Percentiles rank a stretch among this genome's conserved stretches.
Evolutionary conservation across 2,888 invertebrate genomes (phyloP).

Genomic region (Aplocera efformata): DNA sequence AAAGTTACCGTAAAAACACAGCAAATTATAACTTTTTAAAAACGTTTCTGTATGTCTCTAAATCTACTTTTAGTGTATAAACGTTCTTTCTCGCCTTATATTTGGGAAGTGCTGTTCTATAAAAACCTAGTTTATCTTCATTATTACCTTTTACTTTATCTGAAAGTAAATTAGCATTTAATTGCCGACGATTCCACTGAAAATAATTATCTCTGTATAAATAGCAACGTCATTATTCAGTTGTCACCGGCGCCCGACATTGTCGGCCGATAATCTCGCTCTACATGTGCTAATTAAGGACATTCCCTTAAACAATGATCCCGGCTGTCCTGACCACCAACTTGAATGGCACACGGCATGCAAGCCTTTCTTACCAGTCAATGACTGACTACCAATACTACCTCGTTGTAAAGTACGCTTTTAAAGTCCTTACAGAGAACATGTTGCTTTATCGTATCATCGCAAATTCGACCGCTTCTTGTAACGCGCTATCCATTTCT

Average conservation of each 20-base stretch:
- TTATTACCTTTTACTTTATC: conserved; percentile 16
- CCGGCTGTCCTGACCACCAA: conserved; percentile 54
- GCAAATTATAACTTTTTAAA: no score
- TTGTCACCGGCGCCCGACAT: conserved; percentile 57
- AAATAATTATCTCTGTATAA: conserved; percentile 43
- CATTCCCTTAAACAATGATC: conserved; percentile 69
- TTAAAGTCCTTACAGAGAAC: conserved; percentile 60
- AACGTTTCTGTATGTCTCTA: no score
- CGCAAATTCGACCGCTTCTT: conserved; percentile 18
- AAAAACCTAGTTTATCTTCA: conserved; percentile 8
- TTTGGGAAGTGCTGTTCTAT: neutral
- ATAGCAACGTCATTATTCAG: conserved; percentile 66
- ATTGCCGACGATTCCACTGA: conserved; percentile 29
- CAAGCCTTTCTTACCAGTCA: conserved; percentile 56
- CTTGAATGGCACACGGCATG: conserved; percentile 55
- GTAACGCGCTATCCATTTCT: conserved; percentile 33
- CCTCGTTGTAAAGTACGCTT: conserved; percentile 55
- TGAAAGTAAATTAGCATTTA: conserved; percentile 26
- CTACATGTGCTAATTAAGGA: conserved; percentile 76
- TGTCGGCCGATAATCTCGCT: conserved; percentile 65
- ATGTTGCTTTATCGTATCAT: conserved; percentile 55
- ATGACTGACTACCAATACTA: conserved; percentile 68
- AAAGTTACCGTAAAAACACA: no score
- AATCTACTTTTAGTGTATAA: no score
- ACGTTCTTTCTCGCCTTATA: no score